These are phyloP conservation scores for Chanos chanos DNA, from an alignment of 2,797 vertebrate genomes.

Conservation along the genomic window DNA sequence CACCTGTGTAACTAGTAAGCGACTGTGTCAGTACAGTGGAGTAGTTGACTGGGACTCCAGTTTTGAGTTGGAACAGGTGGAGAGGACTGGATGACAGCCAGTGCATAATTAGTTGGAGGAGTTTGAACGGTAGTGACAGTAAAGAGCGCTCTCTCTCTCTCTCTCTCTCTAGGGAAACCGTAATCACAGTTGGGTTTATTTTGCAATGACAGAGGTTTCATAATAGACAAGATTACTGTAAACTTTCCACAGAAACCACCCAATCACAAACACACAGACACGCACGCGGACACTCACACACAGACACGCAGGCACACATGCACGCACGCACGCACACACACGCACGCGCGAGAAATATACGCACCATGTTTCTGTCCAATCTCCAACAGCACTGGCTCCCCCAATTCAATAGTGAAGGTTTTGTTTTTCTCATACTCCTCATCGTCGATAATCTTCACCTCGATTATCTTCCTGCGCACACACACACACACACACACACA, in stretches of 20 bases:
- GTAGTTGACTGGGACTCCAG: neutral
- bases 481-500: conserved; percentile 8
- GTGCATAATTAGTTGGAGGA: too few relatives aligned
- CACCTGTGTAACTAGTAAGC: conserved; percentile 6
- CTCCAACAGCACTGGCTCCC: conserved; percentile 75
- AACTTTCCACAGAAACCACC: neutral
- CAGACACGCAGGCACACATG: too few relatives aligned
- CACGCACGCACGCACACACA: neutral
- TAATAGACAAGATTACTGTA: too few relatives aligned
- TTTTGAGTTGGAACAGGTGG: too few relatives aligned
- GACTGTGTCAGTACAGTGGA: neutral
- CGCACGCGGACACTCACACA: too few relatives aligned
- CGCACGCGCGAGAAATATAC: conserved; percentile 1
- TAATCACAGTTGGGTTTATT: too few relatives aligned
- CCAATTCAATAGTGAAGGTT: conserved; percentile 76
- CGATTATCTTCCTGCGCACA: conserved; percentile 75
- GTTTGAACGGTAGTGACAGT: too few relatives aligned
- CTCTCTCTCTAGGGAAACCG: too few relatives aligned
- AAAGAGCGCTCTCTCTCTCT: too few relatives aligned
- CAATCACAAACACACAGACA: too few relatives aligned
- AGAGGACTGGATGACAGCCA: too few relatives aligned
- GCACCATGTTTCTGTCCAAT: conserved; percentile 74
- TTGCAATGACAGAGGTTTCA: too few relatives aligned
- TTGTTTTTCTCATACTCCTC: conserved; percentile 87
- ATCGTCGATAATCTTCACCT: conserved; percentile 84